Evolutionary conservation across 2,888 invertebrate genomes (phyloP).

Genomic region (Sinodicranocentrus sp.): DNA sequence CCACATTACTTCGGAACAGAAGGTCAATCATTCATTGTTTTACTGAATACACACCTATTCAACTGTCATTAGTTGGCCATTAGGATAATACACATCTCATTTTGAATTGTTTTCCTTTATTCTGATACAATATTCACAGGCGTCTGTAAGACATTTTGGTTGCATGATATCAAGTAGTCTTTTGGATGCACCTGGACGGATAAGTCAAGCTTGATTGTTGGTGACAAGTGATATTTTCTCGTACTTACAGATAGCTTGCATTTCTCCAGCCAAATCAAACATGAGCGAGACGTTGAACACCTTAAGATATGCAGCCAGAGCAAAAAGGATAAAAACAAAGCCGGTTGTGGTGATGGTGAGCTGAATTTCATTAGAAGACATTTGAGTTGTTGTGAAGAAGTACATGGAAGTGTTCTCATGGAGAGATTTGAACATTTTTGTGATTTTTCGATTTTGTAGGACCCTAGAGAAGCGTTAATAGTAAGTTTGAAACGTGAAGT

Average conservation of each 20-base stretch:
- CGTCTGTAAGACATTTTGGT: too few relatives aligned
- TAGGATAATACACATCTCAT: too few relatives aligned
- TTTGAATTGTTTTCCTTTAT: too few relatives aligned
- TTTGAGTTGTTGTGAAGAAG: too few relatives aligned
- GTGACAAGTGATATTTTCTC: too few relatives aligned
- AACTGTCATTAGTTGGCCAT: too few relatives aligned
- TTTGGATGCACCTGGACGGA: too few relatives aligned
- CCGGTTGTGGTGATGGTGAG: conserved; percentile 95
- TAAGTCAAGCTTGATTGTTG: too few relatives aligned
- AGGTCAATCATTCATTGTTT: conserved; percentile 79
- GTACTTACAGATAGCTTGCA: conserved; percentile 93
- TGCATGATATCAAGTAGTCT: too few relatives aligned
- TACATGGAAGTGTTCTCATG: too few relatives aligned
- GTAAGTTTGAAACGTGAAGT: conserved; percentile 93
- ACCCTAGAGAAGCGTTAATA: conserved; percentile 94
- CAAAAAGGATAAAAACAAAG: conserved; percentile 94
- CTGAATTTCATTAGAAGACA: not conserved
- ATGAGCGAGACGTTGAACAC: conserved; percentile 93
- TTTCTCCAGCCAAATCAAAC: conserved; percentile 93
- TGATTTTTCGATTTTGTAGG: conserved; percentile 80
- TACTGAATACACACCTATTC: too few relatives aligned
- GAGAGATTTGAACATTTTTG: not conserved
- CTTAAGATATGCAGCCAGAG: conserved; percentile 92
- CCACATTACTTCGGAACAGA: conserved; percentile 91
- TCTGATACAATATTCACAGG: too few relatives aligned